Evolutionary conservation across 1,140 invertebrate species (phyloP).

Genomic region (Drosophila persimilis): DNA sequence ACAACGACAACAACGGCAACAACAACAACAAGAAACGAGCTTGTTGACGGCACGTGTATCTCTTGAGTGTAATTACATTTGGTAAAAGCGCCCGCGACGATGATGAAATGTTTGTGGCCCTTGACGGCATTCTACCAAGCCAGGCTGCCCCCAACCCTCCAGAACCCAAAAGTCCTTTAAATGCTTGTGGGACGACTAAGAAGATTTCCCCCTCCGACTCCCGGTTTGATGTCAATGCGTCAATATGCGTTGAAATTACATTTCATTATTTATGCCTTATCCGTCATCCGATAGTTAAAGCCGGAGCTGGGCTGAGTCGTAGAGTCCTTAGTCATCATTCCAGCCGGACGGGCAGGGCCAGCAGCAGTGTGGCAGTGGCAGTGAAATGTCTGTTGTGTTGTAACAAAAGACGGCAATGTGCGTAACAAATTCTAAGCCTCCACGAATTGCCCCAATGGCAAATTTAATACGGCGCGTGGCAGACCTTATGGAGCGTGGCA

Average conservation of each 20-base stretch:
- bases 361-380: slow-evolving; percentile 10
- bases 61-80: slow-evolving; percentile 80
- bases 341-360: no score
- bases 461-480: slow-evolving; percentile 68
- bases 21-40: slow-evolving; percentile 14
- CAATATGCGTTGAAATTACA: slow-evolving; percentile 71
- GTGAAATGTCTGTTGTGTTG: slow-evolving; percentile 40
- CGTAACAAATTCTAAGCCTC: slow-evolving; percentile 62
- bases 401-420: slow-evolving; percentile 71
- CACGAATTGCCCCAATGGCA: slow-evolving; percentile 63
- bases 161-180: slow-evolving; percentile 9
- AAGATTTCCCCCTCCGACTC: slow-evolving; percentile 35
- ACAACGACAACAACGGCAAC: slow-evolving; percentile 8
- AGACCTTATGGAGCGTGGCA: slow-evolving; percentile 12
- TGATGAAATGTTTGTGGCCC: slow-evolving; percentile 59
- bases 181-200: slow-evolving; percentile 46
- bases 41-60: slow-evolving; percentile 74
- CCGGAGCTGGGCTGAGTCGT: slow-evolving; percentile 3
- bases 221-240: slow-evolving; percentile 62
- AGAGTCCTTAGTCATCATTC: background rate
- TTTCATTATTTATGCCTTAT: slow-evolving; percentile 67
- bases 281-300: slow-evolving; percentile 43
- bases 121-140: slow-evolving; percentile 52
- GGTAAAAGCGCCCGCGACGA: slow-evolving; percentile 58
- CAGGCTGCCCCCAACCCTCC: background rate